Evolutionary conservation across 2,113 vertebrate genomes (phyloP).

Genomic region (Peromyscus californicus): DNA sequence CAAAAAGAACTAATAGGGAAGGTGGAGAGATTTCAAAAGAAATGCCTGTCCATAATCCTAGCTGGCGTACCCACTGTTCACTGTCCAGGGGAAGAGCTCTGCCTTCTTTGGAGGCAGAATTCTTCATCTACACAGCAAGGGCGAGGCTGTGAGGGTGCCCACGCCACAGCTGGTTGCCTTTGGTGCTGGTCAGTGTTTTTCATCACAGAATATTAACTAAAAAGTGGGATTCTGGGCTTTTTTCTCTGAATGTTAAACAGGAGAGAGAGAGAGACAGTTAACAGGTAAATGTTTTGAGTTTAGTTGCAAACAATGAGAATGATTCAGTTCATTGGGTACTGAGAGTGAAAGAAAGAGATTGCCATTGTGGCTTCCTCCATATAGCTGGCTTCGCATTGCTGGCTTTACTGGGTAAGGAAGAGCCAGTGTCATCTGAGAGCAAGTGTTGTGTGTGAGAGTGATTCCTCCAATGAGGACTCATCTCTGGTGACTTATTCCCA

Average conservation of each 20-base stretch:
- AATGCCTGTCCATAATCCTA: neutral
- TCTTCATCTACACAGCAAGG: neutral
- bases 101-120: neutral
- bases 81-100: neutral
- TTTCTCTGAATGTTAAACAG: slow-evolving; percentile 3
- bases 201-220: neutral
- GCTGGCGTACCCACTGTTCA: neutral
- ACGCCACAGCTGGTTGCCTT: neutral
- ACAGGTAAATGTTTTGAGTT: neutral
- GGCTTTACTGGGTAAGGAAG: neutral
- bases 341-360: neutral
- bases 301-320: neutral
- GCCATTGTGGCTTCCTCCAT: neutral
- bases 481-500: neutral
- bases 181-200: neutral
- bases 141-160: neutral
- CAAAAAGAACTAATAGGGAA: slow-evolving; percentile 47
- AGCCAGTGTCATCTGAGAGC: neutral
- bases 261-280: neutral
- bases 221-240: neutral
- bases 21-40: neutral
- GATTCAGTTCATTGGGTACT: neutral
- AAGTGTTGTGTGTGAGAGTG: neutral
- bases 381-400: neutral
- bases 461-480: neutral